These are phyloP conservation scores for Willowsia nigromaculata DNA, from an alignment of 2,888 invertebrate genomes.

Conservation along the genomic window DNA sequence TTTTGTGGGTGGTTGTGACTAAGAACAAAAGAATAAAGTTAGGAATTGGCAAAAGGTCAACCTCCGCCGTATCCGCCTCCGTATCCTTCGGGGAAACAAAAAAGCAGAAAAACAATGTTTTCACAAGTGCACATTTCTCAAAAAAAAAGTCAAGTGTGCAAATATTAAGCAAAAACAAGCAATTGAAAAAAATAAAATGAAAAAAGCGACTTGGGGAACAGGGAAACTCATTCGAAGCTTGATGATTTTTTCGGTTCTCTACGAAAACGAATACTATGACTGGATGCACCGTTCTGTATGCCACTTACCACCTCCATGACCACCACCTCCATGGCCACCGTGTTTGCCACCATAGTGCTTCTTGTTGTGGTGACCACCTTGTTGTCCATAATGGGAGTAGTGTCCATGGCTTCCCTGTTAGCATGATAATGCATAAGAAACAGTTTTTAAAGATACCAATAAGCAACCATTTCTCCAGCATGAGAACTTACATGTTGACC, in stretches of 20 bases:
- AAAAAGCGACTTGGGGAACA: not conserved
- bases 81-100: conserved; percentile 50
- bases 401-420: conserved; percentile 76
- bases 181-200: not conserved
- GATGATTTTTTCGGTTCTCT: too few relatives aligned
- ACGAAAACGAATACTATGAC: not conserved
- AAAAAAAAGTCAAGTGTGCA: not conserved
- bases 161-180: not conserved
- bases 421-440: not conserved
- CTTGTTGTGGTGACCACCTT: conserved; percentile 74
- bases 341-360: conserved; percentile 60
- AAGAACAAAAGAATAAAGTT: not conserved
- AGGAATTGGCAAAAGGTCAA: conserved; percentile 42
- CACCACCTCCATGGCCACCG: conserved; percentile 61
- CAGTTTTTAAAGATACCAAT: not conserved
- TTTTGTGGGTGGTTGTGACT: not conserved
- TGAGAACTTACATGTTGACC: conserved; percentile 73
- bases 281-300: not conserved
- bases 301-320: conserved; percentile 50
- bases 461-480: not conserved
- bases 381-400: conserved; percentile 75
- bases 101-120: conserved; percentile 13
- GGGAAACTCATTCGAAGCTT: not conserved
- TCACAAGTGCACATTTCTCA: not conserved
- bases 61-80: conserved; percentile 71